A percentile compares a stretch with the other conserved stretches of the same genome.
phyloP scores from a whole-genome alignment of 2,113 vertebrate genomes.

The Syngnathus floridae region DNA sequence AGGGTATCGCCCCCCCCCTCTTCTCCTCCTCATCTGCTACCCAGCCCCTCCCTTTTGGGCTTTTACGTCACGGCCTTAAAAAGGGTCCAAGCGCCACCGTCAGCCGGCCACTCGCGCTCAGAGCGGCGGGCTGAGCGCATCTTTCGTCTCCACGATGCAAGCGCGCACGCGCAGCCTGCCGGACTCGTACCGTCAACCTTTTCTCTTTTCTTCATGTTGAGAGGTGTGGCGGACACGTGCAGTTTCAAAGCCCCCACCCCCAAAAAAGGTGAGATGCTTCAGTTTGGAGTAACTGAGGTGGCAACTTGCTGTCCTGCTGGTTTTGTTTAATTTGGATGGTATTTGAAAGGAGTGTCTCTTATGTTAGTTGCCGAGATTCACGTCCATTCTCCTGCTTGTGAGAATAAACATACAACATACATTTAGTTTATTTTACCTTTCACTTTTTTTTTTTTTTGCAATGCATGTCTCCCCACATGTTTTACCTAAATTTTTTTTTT shows the following conservation, averaged over 20 bases:
- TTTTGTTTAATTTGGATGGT: no score
- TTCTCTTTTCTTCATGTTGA: background rate
- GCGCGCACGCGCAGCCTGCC: slow-evolving; percentile 10
- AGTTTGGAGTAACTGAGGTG: background rate
- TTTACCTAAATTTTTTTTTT: no score
- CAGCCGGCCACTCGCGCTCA: slow-evolving; percentile 34
- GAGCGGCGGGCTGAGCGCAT: slow-evolving; percentile 27
- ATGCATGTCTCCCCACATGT: no score
- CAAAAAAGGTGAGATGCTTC: background rate
- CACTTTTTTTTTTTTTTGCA: no score
- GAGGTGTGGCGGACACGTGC: background rate
- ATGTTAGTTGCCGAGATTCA: no score
- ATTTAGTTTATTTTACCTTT: no score
- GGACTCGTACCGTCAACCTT: background rate
- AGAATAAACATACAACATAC: no score
- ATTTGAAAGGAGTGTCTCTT: no score
- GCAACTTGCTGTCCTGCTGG: background rate
- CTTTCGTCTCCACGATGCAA: background rate
- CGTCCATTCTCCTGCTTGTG: no score
- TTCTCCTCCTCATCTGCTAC: background rate
- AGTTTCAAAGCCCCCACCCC: background rate
- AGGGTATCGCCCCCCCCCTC: background rate
- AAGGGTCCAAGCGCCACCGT: background rate
- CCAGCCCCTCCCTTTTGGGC: background rate
- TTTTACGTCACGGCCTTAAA: slow-evolving; percentile 43